Conservation (phyloP, 1,140 invertebrate species). For the Reticulitermes speratus region DNA sequence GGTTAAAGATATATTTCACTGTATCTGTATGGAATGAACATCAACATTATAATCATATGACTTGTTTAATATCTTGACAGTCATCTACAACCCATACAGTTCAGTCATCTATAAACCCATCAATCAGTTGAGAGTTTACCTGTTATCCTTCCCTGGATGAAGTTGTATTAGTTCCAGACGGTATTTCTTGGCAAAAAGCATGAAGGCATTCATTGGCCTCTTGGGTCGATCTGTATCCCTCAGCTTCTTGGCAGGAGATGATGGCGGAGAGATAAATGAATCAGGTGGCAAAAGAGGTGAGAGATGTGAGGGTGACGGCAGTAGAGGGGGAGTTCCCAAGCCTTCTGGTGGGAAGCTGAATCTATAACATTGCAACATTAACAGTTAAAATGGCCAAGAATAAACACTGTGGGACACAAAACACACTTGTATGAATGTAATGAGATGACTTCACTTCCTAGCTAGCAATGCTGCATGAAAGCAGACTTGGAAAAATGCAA, state of each 20-base stretch:
- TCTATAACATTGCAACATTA: slow-evolving; percentile 30
- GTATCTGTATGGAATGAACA: no score
- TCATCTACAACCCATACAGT: no score
- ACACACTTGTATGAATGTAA: no score
- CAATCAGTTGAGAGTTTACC: slow-evolving; percentile 42
- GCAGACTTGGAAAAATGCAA: no score
- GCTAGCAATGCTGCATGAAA: no score
- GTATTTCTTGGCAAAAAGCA: slow-evolving; percentile 57
- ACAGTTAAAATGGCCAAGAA: no score
- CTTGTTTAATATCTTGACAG: no score
- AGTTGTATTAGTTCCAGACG: slow-evolving; percentile 54
- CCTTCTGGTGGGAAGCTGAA: slow-evolving; percentile 39
- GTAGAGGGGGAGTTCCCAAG: neutral
- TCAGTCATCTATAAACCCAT: no score
- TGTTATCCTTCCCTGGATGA: slow-evolving; percentile 58
- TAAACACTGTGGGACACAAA: no score
- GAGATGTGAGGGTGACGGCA: slow-evolving; percentile 24
- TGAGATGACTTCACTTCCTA: no score
- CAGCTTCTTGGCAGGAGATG: slow-evolving; percentile 37
- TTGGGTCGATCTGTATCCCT: slow-evolving; percentile 38
- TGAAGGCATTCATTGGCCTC: slow-evolving; percentile 61
- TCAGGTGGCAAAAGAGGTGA: slow-evolving; percentile 11
- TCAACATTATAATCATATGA: no score
- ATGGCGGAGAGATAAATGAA: slow-evolving; percentile 37
- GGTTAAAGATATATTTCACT: no score